These are phyloP conservation scores for Ectobius pallidus DNA, from an alignment of 2,888 invertebrate species.

Conservation along the genomic window DNA sequence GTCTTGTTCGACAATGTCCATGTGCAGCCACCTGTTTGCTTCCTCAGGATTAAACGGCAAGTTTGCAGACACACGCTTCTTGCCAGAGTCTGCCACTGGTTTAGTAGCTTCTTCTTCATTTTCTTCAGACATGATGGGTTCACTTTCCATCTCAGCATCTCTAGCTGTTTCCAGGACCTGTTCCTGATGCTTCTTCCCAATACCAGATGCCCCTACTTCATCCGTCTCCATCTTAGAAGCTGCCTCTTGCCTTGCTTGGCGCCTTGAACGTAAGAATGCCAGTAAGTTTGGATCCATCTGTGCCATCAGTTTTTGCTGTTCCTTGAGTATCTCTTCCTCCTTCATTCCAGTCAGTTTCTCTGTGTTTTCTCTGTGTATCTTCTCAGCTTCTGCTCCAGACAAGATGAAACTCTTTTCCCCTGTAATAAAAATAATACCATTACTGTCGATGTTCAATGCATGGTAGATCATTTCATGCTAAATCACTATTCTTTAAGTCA, in stretches of 20 bases:
- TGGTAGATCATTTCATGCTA: neutral
- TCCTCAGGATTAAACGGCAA: conserved; percentile 51
- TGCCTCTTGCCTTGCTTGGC: conserved; percentile 50
- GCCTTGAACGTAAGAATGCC: conserved; percentile 65
- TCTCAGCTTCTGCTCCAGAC: conserved; percentile 52
- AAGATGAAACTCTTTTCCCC: conserved; percentile 47
- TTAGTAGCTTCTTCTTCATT: neutral
- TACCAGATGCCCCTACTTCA: neutral
- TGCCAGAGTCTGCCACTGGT: neutral
- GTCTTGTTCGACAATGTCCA: conserved; percentile 83
- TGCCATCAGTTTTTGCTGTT: conserved; percentile 70
- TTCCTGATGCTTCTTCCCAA: neutral
- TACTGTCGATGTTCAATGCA: neutral
- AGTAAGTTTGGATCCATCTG: conserved; percentile 70
- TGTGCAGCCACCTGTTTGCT: conserved; percentile 79
- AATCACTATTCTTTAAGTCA: neutral
- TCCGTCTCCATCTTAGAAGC: conserved; percentile 46
- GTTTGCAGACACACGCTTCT: neutral
- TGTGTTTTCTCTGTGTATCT: conserved; percentile 76
- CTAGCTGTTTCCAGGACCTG: neutral
- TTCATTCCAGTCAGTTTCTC: conserved; percentile 70
- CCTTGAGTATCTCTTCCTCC: conserved; percentile 74
- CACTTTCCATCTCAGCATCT: neutral
- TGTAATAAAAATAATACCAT: conserved; percentile 19
- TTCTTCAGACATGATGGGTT: neutral